Base-by-base conservation (phyloP, 1,140 invertebrate genomes). In the Drosophila virilis region DNA sequence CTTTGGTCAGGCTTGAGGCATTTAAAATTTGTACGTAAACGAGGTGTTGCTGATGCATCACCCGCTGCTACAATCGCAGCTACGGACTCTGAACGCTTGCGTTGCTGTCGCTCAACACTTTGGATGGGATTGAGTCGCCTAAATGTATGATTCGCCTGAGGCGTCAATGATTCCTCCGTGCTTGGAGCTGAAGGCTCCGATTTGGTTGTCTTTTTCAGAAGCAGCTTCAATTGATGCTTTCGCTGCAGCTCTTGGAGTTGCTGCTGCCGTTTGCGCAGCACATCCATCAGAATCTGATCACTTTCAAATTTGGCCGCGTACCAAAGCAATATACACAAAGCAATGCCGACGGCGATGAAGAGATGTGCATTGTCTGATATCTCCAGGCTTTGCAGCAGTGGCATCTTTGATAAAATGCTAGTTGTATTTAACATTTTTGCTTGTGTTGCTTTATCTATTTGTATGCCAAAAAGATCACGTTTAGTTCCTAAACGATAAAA, bases 1-100 rank as follows among this genome's bases (percentile, higher is more conserved):
- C 58, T 72, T 15, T 76, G 66, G 9, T 64, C 35, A 0, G 68
- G 57, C 40, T 84, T 77, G 8, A 67, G 42, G 32, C 50, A n/a
- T 13, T 12, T 4, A 5, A 69, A 69, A 9, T 42, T 57, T 8
- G 12, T 13, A 42, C 8, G 43, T 5, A 2, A 13, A 6, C n/a
- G 35, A 2, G 32, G n/a, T 7, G 17, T 12, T 13, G 22, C 3
- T 40, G 8, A 5, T 6, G 9, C 22, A 15, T 13, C 35, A 13
- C 13, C 8, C 4, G 32, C 10, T 46, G 50, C 22, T 12, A 28
- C n/a, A 28, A n/a, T 5, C 15, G 28, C 28, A 13, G 15, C 38
- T 8, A 28, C 8, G 28, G 46, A 37, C 15, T 60, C 13, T 0
- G 12, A 50, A 15, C 7, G n/a, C 37, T 22, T 59, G n/a, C 37